phyloP scores from a whole-genome alignment of 1,140 invertebrate genomes.

The Goniozus legneri region DNA sequence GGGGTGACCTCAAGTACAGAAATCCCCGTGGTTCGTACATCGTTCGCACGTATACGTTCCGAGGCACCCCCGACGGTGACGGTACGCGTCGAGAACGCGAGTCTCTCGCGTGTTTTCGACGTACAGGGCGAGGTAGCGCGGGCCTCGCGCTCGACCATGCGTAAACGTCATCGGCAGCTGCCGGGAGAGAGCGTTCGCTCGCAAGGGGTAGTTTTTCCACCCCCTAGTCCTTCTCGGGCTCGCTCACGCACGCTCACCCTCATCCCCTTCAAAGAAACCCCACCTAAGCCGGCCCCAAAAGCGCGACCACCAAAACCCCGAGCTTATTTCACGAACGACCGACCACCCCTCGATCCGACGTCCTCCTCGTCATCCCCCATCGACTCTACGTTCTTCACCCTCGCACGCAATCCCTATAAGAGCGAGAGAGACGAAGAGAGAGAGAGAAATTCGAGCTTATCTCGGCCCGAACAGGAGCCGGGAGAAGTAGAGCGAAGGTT shows the following conservation, averaged over 20 bases:
- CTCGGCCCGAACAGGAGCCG: conserved; percentile 34
- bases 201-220: conserved; percentile 20
- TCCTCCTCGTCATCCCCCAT: conserved; percentile 17
- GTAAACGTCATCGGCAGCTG: conserved; percentile 56
- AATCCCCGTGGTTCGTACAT: no score
- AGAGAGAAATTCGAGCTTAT: no score
- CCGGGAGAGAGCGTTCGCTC: conserved; percentile 37
- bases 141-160: conserved; percentile 49
- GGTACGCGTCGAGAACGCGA: no score
- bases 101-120: no score
- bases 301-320: conserved; percentile 51
- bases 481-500: no score
- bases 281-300: conserved; percentile 45
- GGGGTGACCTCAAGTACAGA: no score
- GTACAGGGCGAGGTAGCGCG: no score
- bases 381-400: conserved; percentile 1
- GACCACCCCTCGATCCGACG: conserved; percentile 37
- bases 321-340: conserved; percentile 55
- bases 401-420: conserved; percentile 11
- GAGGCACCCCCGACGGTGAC: no score
- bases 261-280: no score
- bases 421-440: conserved; percentile 29
- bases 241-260: conserved; percentile 24
- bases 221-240: conserved; percentile 38
- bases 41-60: no score